These are phyloP conservation scores for Hippocampus abdominalis DNA, from an alignment of 2,113 vertebrate genomes.

Conservation along the genomic window DNA sequence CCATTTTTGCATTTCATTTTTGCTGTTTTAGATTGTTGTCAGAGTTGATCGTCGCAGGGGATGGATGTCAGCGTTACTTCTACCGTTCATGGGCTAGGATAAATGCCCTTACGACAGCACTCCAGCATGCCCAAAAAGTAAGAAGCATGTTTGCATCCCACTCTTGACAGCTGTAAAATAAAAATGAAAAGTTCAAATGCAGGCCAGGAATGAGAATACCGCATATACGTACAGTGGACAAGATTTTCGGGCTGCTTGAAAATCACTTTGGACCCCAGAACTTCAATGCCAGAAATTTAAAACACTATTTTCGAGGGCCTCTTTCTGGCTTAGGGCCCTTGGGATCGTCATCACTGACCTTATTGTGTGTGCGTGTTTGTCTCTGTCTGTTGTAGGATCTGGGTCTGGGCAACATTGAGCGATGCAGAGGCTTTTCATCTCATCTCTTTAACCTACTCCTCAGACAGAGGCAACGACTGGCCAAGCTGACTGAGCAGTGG, in stretches of 20 bases:
- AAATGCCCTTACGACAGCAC: constrained; percentile 72
- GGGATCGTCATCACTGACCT: too few species aligned
- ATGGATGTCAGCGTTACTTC: constrained; percentile 94
- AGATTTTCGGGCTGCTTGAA: too few species aligned
- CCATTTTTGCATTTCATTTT: background rate
- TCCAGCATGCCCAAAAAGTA: constrained; percentile 86
- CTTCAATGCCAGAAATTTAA: too few species aligned
- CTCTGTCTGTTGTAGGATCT: constrained; percentile 76
- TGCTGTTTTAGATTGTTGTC: constrained; percentile 75
- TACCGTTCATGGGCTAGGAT: constrained; percentile 87
- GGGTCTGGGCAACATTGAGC: constrained; percentile 80
- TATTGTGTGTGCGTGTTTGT: background rate
- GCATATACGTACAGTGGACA: too few species aligned
- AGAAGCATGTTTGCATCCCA: background rate
- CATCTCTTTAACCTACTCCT: constrained; percentile 87
- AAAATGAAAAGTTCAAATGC: background rate
- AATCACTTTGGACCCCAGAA: too few species aligned
- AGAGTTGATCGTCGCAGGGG: constrained; percentile 82
- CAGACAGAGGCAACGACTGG: constrained; percentile 79
- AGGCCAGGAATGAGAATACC: too few species aligned
- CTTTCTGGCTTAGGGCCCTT: too few species aligned
- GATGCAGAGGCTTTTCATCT: constrained; percentile 89
- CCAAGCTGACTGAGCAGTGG: constrained; percentile 82
- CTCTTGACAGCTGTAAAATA: background rate
- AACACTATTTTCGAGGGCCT: too few species aligned